Conservation (phyloP, 1,140 invertebrate species). For the Eriosoma lanigerum region DNA sequence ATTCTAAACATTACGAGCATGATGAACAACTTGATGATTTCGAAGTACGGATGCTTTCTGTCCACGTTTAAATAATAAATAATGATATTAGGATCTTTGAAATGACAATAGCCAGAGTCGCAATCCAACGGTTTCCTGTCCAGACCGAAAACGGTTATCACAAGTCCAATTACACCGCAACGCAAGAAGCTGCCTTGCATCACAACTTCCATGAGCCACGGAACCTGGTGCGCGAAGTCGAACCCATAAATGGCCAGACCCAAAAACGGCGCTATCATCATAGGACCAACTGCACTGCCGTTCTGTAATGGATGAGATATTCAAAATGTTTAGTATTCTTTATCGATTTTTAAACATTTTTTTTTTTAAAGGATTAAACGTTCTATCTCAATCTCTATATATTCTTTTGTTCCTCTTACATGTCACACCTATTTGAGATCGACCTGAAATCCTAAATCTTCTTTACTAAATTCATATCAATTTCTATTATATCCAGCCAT, state of each 20-base stretch:
- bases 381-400: no score
- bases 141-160: constrained; percentile 66
- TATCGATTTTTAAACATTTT: no score
- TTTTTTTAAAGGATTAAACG: no score
- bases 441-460: no score
- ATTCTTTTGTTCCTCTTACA: no score
- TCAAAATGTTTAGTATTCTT: no score
- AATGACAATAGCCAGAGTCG: constrained; percentile 56
- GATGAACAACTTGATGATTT: constrained; percentile 53
- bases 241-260: constrained; percentile 69
- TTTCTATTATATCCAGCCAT: no score
- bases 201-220: constrained; percentile 62
- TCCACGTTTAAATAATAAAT: constrained; percentile 56
- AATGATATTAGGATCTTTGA: constrained; percentile 55
- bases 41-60: constrained; percentile 50
- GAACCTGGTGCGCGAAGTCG: constrained; percentile 66
- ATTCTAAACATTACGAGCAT: constrained; percentile 54
- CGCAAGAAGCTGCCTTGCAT: constrained; percentile 68
- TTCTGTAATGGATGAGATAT: constrained; percentile 63
- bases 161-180: constrained; percentile 65
- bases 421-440: no score
- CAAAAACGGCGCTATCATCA: constrained; percentile 66
- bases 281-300: constrained; percentile 66
- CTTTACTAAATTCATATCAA: no score
- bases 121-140: constrained; percentile 63